These are phyloP conservation scores for Salvator merianae DNA, from an alignment of 2,113 vertebrate species.

Conservation along the genomic window DNA sequence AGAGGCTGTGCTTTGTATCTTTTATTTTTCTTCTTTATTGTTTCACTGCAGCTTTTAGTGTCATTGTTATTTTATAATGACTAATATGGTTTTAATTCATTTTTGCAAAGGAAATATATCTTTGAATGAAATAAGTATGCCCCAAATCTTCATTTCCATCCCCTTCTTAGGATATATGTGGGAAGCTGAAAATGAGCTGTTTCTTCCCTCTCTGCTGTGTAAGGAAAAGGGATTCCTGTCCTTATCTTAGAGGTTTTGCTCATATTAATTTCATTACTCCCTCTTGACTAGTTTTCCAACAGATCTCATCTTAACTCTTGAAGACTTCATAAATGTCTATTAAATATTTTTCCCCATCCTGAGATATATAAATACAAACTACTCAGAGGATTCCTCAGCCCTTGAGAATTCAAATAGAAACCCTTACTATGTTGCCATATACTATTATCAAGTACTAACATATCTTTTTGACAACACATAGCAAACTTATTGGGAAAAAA, in stretches of 20 bases:
- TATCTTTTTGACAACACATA: conserved; percentile 22
- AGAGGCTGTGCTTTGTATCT: not conserved
- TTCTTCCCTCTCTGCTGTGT: not conserved
- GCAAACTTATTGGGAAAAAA: not conserved
- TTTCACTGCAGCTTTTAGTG: not conserved
- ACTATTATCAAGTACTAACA: not conserved
- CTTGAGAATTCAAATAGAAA: not conserved
- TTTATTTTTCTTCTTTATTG: not conserved
- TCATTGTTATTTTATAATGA: not conserved
- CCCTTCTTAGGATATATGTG: not conserved
- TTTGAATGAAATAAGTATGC: not conserved
- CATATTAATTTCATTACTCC: not conserved
- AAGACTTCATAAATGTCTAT: conserved; percentile 8
- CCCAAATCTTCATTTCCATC: not conserved
- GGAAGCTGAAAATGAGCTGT: not conserved
- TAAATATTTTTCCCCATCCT: not conserved
- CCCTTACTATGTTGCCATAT: not conserved
- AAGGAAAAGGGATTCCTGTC: not conserved
- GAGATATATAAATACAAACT: not conserved
- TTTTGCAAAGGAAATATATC: not conserved
- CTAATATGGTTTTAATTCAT: not conserved
- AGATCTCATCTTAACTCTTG: not conserved
- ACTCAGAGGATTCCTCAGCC: not conserved
- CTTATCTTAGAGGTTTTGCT: not conserved
- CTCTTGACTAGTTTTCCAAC: not conserved